A percentile compares a stretch with the other conserved stretches of the same genome.
Conservation (phyloP, 2,888 invertebrate genomes). For the Germaria angustata region DNA sequence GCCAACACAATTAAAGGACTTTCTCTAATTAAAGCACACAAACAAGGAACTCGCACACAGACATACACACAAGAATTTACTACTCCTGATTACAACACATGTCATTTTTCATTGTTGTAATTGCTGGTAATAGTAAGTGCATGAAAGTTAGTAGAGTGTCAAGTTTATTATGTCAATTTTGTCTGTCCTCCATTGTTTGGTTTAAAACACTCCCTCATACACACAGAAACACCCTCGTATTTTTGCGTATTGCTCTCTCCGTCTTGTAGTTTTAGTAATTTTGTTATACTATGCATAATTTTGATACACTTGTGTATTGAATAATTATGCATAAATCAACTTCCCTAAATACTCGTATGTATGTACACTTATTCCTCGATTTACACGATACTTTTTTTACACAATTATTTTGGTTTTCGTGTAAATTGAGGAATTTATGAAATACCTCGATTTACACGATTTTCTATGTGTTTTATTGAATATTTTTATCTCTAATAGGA, state of each 20-base stretch:
- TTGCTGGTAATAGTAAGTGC: slow-evolving; percentile 59
- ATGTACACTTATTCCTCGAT: too few relatives aligned
- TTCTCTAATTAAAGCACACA: slow-evolving; percentile 4
- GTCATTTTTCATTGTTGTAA: slow-evolving; percentile 52
- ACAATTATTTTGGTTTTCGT: too few relatives aligned
- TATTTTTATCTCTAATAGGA: too few relatives aligned
- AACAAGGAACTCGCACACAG: neutral
- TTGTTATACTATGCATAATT: slow-evolving; percentile 53
- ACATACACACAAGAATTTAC: neutral
- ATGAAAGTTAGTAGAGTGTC: slow-evolving; percentile 58
- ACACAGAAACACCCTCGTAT: neutral
- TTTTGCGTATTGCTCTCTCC: neutral
- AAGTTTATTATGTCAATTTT: slow-evolving; percentile 51
- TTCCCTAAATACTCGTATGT: neutral
- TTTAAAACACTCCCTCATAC: neutral
- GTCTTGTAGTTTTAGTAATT: slow-evolving; percentile 17
- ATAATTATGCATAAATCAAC: slow-evolving; percentile 37
- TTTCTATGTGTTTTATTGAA: too few relatives aligned
- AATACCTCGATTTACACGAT: too few relatives aligned
- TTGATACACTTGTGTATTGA: slow-evolving; percentile 58
- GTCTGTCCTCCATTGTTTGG: neutral
- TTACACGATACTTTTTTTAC: too few relatives aligned
- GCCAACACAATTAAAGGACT: neutral
- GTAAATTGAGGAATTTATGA: too few relatives aligned
- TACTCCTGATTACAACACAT: slow-evolving; percentile 13